phyloP scores from a whole-genome alignment of 2,888 invertebrate species.

The Mythimna albipuncta region DNA sequence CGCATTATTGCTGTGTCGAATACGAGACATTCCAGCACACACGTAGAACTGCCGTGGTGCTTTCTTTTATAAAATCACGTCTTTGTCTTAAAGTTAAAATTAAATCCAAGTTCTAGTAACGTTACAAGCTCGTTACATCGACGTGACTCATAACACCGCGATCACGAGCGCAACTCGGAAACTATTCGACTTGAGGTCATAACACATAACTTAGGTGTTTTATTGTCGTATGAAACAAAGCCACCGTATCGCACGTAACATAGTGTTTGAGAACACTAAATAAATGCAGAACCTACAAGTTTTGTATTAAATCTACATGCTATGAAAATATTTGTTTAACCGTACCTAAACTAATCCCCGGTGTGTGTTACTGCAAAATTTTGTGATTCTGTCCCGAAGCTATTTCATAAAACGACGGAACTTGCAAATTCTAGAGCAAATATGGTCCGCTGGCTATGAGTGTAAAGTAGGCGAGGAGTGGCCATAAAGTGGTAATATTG shows the following conservation, averaged over 20 bases:
- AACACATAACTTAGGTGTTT: conserved; percentile 77
- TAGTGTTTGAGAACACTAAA: conserved; percentile 62
- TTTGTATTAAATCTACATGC: conserved; percentile 63
- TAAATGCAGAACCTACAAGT: conserved; percentile 62
- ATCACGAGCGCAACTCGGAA: conserved; percentile 73
- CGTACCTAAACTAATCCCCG: conserved; percentile 47
- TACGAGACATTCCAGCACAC: conserved; percentile 59
- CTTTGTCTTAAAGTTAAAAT: conserved; percentile 62
- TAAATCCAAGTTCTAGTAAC: conserved; percentile 59
- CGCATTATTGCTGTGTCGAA: conserved; percentile 63
- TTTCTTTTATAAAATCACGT: conserved; percentile 64
- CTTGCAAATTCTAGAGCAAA: conserved; percentile 42
- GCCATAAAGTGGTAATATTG: conserved; percentile 56
- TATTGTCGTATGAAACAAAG: conserved; percentile 73
- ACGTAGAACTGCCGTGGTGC: conserved; percentile 53
- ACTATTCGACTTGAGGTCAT: conserved; percentile 77
- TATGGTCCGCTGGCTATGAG: conserved; percentile 41
- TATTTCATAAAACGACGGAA: conserved; percentile 36
- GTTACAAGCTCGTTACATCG: conserved; percentile 57
- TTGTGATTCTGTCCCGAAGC: conserved; percentile 37
- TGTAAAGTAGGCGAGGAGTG: conserved; percentile 33
- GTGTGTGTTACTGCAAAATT: conserved; percentile 51
- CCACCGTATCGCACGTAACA: conserved; percentile 65
- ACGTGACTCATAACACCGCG: conserved; percentile 74
- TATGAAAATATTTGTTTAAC: conserved; percentile 65